Conservation (phyloP, 2,888 invertebrate species). For the Argyra leucocephala region DNA sequence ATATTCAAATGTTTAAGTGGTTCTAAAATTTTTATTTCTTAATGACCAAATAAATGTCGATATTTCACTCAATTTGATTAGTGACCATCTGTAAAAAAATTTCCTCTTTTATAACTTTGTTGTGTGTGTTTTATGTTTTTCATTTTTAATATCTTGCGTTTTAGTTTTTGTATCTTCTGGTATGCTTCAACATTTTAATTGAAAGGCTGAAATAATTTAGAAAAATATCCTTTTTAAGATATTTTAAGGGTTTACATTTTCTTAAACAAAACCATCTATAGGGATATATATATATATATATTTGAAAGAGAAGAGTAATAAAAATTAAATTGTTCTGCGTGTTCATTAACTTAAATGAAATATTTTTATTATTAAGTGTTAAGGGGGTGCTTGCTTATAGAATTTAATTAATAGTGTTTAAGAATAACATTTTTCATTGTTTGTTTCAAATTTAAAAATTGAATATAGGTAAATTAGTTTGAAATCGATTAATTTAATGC, state of each 20-base stretch:
- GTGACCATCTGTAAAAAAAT: conserved; percentile 8
- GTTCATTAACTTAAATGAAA: not conserved
- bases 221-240: too few relatives aligned
- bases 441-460: too few relatives aligned
- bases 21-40: not conserved
- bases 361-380: conserved; percentile 2
- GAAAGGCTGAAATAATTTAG: not conserved
- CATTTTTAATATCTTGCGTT: not conserved
- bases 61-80: conserved; percentile 10
- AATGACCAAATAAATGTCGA: conserved; percentile 11
- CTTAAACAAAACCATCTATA: too few relatives aligned
- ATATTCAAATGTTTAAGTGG: not conserved
- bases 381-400: not conserved
- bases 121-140: not conserved
- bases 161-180: not conserved
- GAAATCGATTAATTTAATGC: too few relatives aligned
- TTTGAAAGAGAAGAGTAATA: not conserved
- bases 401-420: not conserved
- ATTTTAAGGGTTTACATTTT: too few relatives aligned
- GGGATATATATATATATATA: not conserved
- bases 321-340: not conserved
- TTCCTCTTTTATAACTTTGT: not conserved
- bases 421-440: too few relatives aligned
- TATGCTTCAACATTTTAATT: not conserved
- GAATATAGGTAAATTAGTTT: too few relatives aligned